Evolutionary conservation across 2,797 vertebrate species (phyloP), one percentile per base, ranked within the genome.

Genomic region (Melanogrammus aeglefinus): DNA sequence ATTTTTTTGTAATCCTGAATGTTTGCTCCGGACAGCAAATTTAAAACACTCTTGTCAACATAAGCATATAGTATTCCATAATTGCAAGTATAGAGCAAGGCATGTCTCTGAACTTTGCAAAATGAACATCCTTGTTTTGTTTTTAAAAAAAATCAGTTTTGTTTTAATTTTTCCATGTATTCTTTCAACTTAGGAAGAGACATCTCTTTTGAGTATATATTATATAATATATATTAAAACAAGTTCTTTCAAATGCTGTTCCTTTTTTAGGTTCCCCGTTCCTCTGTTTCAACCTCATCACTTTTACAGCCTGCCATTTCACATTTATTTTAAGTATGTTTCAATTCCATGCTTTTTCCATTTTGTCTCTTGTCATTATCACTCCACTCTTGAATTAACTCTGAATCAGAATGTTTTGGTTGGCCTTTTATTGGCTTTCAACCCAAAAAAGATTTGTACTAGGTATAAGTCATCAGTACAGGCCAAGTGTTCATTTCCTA

Each of bases 211-310:
- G 90, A 89, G 86, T 92, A 93, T 92, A 92, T 90, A 82, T 91
- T 90, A 88, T 91, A 92, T 90, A 82, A 88, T 92, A 92, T 93
- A 92, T 94, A 86, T 90, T 84, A 90, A 91, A 93, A 92, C 80
- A 90, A 91, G 93, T 92, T 82, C 74, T 89, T 92, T 88, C 88
- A 76, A 88, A 92, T 89, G 72, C 80, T 74, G 10, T 76, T 74
- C 29, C 51, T 63, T 88, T 89, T 87, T 79, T 81, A 89, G 80
- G 85, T 72, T 39, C 90, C 88, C 72, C 84, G 89, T 86, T 84
- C 44, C 86, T 27, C 9, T 78, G 66, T 85, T 85, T 83, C 72
- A 70, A 47, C 21, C 80, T 71, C 36, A 75, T 72, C 85, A 73
- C 36, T 80, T 74, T 7, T 73, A 31, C 71, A 13, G 69, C 12